Evolutionary conservation across 2,888 invertebrate genomes (phyloP).

Genomic region (Meganola albula): DNA sequence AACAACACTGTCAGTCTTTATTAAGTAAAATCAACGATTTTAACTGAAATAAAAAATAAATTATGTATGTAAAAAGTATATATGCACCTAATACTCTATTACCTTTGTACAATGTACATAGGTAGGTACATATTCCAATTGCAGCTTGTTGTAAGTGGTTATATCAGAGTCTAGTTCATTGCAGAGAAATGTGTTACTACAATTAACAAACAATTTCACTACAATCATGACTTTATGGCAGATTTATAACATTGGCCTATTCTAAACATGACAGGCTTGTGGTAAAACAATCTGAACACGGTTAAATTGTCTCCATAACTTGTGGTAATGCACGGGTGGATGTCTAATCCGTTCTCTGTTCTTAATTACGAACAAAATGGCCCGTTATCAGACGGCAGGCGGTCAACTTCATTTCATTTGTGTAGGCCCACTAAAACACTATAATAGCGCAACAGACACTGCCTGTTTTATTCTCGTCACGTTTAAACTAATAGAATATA

Average conservation of each 20-base stretch:
- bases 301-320: slow-evolving; percentile 62
- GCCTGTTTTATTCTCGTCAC: too few relatives aligned
- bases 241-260: slow-evolving; percentile 49
- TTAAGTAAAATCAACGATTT: too few relatives aligned
- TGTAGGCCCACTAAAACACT: too few relatives aligned
- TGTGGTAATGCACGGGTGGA: slow-evolving; percentile 47
- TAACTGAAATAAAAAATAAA: too few relatives aligned
- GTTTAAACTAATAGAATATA: too few relatives aligned
- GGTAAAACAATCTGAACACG: slow-evolving; percentile 54
- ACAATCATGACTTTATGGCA: slow-evolving; percentile 38
- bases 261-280: slow-evolving; percentile 51
- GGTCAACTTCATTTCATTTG: slow-evolving; percentile 62
- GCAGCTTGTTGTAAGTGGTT: slow-evolving; percentile 2
- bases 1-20: too few relatives aligned
- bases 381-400: slow-evolving; percentile 57
- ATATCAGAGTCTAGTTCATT: slow-evolving; percentile 25
- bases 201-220: slow-evolving; percentile 40
- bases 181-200: slow-evolving; percentile 32
- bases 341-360: slow-evolving; percentile 54
- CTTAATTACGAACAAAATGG: slow-evolving; percentile 74
- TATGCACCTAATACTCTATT: too few relatives aligned
- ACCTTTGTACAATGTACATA: too few relatives aligned
- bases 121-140: too few relatives aligned
- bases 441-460: too few relatives aligned
- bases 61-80: too few relatives aligned